Evolutionary conservation across 1,140 invertebrate genomes (phyloP).

Genomic region (honey bee (Apis mellifera)): DNA sequence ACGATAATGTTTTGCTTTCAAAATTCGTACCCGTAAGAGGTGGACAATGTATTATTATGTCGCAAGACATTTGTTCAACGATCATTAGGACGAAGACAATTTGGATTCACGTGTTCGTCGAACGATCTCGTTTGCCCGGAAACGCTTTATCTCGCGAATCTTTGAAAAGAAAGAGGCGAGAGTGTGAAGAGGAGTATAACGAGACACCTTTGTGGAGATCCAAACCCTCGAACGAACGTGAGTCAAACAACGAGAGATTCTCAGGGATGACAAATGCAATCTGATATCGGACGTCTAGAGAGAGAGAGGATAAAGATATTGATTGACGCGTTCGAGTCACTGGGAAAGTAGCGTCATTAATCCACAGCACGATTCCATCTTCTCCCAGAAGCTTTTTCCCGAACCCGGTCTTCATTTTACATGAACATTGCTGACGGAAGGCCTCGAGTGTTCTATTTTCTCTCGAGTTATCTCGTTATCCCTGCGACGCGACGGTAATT

Average conservation of each 20-base stretch:
- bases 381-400: not conserved
- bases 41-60: no score
- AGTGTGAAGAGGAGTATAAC: not conserved
- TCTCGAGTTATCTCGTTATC: constrained; percentile 55
- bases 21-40: no score
- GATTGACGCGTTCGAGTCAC: constrained; percentile 57
- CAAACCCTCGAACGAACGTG: not conserved
- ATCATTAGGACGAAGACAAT: not conserved
- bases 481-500: constrained; percentile 41
- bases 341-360: constrained; percentile 61
- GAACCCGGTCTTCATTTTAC: constrained; percentile 25
- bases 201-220: constrained; percentile 10
- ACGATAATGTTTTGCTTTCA: no score
- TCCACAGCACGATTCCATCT: constrained; percentile 49
- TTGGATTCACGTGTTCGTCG: not conserved
- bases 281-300: constrained; percentile 31
- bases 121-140: not conserved
- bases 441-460: constrained; percentile 37
- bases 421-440: constrained; percentile 24
- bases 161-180: not conserved
- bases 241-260: constrained; percentile 54
- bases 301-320: constrained; percentile 11
- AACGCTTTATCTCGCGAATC: not conserved
- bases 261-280: constrained; percentile 43
- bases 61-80: no score